Conservation (phyloP, 2,113 vertebrate genomes). For the Halcyon senegalensis region DNA sequence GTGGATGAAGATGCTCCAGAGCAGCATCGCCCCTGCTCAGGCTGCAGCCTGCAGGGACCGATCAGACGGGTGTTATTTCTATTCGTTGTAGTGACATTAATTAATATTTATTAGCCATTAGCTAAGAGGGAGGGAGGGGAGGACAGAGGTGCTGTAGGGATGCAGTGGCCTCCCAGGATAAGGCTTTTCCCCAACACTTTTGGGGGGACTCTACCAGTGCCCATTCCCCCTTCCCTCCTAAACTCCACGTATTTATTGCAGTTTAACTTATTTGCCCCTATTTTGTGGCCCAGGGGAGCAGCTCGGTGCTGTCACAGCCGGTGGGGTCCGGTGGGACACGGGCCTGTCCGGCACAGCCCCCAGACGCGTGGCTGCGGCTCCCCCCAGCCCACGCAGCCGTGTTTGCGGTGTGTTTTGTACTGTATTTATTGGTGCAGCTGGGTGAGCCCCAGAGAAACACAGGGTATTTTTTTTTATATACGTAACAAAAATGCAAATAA, state of each 20-base stretch:
- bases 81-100: background rate
- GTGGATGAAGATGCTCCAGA: background rate
- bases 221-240: background rate
- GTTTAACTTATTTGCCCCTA: constrained; percentile 11
- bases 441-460: background rate
- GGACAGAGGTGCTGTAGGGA: fast-evolving
- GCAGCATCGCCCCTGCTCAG: background rate
- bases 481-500: constrained; percentile 17
- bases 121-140: background rate
- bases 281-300: background rate
- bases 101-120: constrained; percentile 25
- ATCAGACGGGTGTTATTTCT: background rate
- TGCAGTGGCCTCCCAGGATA: background rate
- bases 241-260: background rate
- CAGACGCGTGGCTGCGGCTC: background rate
- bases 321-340: background rate
- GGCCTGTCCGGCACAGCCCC: background rate
- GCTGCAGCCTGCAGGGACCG: background rate
- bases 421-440: constrained; percentile 47
- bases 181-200: background rate
- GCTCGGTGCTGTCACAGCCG: background rate
- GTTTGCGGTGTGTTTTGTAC: background rate
- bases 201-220: background rate
- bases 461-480: background rate
- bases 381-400: background rate